Percentiles rank a stretch among this genome's conserved stretches.
These are phyloP conservation scores for Montipora foliosa DNA, from an alignment of 64 coral and sea anemone species.

Conservation along the genomic window DNA sequence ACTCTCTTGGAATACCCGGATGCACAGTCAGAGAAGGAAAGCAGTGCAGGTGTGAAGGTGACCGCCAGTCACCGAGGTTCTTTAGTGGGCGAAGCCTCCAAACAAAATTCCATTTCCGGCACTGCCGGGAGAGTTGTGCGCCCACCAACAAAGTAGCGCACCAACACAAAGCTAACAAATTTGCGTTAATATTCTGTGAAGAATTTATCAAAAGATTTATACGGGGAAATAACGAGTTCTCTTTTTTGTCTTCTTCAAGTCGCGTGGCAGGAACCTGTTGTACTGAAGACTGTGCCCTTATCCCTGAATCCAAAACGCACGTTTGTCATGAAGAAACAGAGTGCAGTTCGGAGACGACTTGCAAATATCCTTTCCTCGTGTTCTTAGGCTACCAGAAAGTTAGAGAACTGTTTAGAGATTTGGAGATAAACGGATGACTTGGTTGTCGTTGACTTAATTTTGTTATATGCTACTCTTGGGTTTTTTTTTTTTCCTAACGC, in stretches of 20 bases:
- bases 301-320: conserved; percentile 40
- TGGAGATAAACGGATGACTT: too few relatives aligned
- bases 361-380: conserved; percentile 82
- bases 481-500: too few relatives aligned
- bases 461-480: too few relatives aligned
- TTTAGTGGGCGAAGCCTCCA: neutral
- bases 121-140: too few relatives aligned
- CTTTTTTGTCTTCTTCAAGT: conserved; percentile 25
- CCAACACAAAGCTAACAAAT: neutral
- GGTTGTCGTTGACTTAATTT: too few relatives aligned
- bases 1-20: conserved; percentile 24
- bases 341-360: conserved; percentile 64
- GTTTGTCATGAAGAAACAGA: conserved; percentile 80
- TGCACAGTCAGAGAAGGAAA: conserved; percentile 61
- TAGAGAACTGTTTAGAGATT: too few relatives aligned
- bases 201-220: too few relatives aligned
- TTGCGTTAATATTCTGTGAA: too few relatives aligned
- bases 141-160: too few relatives aligned
- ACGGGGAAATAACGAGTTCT: too few relatives aligned
- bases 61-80: too few relatives aligned
- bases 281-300: conserved; percentile 55
- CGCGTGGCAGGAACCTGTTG: conserved; percentile 81
- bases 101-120: too few relatives aligned
- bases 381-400: neutral
- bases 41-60: conserved; percentile 80